Evolutionary conservation across 2,888 invertebrate species (phyloP).

Genomic region (Cephus nigrinus): DNA sequence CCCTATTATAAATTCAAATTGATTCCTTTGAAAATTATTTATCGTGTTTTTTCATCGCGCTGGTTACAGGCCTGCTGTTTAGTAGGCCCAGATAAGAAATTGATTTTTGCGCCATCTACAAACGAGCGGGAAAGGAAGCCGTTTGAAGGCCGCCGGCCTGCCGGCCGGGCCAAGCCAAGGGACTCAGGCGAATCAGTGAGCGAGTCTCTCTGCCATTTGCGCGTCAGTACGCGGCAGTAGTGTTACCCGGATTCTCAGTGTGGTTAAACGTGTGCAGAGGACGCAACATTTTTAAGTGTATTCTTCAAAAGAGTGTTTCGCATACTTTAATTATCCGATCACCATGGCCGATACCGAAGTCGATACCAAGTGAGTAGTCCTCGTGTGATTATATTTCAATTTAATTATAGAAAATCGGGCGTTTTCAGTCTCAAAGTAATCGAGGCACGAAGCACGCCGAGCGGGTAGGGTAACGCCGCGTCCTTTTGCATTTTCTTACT

Average conservation of each 20-base stretch:
- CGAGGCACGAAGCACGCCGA: conserved; percentile 12
- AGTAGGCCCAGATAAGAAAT: neutral
- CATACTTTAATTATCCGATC: conserved; percentile 42
- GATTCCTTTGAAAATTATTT: neutral
- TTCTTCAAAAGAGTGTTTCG: conserved; percentile 19
- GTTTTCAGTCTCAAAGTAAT: conserved; percentile 9
- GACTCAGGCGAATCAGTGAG: conserved; percentile 41
- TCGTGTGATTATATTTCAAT: conserved; percentile 23
- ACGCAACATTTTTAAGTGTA: conserved; percentile 18
- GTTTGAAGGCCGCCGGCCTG: conserved; percentile 61
- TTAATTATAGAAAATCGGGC: conserved; percentile 4
- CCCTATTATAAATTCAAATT: neutral
- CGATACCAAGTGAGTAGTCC: conserved; percentile 74
- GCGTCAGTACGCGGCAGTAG: conserved; percentile 47
- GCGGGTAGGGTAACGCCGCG: conserved; percentile 1
- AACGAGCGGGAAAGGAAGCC: conserved; percentile 62
- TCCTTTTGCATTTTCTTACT: conserved; percentile 11
- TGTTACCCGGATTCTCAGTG: conserved; percentile 36
- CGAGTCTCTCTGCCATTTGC: conserved; percentile 50
- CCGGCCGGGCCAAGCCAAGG: conserved; percentile 38
- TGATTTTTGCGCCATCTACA: conserved; percentile 52
- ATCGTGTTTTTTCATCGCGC: neutral
- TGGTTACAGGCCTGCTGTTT: neutral
- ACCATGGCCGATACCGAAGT: conserved; percentile 75
- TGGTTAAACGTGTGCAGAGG: conserved; percentile 15